Base-by-base conservation (phyloP, 2,888 invertebrate species). In the Acrobasis consociella region DNA sequence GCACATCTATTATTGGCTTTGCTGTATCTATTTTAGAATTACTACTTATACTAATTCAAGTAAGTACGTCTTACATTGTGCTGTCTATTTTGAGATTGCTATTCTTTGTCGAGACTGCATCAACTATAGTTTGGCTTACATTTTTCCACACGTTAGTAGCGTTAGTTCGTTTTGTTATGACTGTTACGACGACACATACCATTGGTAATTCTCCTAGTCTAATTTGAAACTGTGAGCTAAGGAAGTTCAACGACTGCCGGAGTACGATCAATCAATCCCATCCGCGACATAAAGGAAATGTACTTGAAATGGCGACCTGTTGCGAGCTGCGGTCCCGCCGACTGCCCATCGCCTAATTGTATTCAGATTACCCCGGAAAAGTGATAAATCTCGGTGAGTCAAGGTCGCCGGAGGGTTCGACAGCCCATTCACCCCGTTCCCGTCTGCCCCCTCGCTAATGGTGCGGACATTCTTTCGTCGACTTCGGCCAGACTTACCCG, bases 381-480 rank as follows among this genome's bases (percentile, higher is more conserved):
- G 88, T 89, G 87, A 89, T 90, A 89, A 89, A 89, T 89, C 86
- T 87, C 82, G 74, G 78, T 74, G 82, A 86, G 89, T 90, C 91
- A 91, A 91, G 91, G 91, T 90, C 91, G 83, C 64, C 80, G 81
- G 88, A 88, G 89, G 90, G 89, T 91, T 90, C 87, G 88, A 89
- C 87, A 87, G 86, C 85, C 82, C 87, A 85, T 89, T 89, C 87
- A 89, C 91, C 90, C 89, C 86, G 86, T 89, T 86, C 78, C 69
- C 82, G 83, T 80, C 82, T 82, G 81, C 85, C 87, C 89, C 88
- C 88, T 82, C 81, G 75, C 83, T 89, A 88, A 89, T 89, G 87
- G 86, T 83, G 82, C 83, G 85, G 84, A 86, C 85, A 86, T 89
- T 91, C 91, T 89, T 90, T 89, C 84, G 78, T 82, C 81, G 80